These are phyloP conservation scores for Cyrtodaria siliqua DNA, from an alignment of 2,888 invertebrate species.

Conservation along the genomic window DNA sequence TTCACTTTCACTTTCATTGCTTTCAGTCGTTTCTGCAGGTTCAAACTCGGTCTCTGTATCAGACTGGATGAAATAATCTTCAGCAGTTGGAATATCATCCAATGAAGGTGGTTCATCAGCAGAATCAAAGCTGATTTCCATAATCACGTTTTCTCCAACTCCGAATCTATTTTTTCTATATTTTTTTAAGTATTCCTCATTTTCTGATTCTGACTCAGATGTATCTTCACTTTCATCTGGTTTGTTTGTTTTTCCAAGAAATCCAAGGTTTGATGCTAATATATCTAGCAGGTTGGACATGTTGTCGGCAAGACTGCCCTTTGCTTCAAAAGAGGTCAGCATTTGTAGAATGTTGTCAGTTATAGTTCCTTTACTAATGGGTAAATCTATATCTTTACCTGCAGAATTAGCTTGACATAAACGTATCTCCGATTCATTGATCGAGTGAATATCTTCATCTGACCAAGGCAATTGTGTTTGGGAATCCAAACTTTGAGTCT, in stretches of 20 bases:
- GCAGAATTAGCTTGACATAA: too few relatives aligned
- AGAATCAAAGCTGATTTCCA: too few relatives aligned
- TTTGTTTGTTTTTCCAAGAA: constrained; percentile 13
- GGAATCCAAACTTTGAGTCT: too few relatives aligned
- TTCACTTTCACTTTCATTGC: too few relatives aligned
- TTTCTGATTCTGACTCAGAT: constrained; percentile 10
- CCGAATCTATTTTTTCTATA: not conserved
- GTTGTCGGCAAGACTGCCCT: constrained; percentile 57
- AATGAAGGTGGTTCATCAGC: constrained; percentile 46
- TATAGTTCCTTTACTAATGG: constrained; percentile 32
- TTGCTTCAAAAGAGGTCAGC: constrained; percentile 57
- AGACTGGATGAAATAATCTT: not conserved
- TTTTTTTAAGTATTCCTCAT: constrained; percentile 15
- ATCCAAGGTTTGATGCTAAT: constrained; percentile 54
- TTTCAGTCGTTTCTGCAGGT: too few relatives aligned
- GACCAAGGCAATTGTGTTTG: too few relatives aligned
- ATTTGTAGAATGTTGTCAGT: constrained; percentile 58
- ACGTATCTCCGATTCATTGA: not conserved
- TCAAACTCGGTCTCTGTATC: too few relatives aligned
- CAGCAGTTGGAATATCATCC: constrained; percentile 51
- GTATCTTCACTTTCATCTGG: not conserved
- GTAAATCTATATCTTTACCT: constrained; percentile 3
- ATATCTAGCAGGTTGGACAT: constrained; percentile 56
- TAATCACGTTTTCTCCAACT: not conserved
- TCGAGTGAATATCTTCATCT: constrained; percentile 7